Base-by-base conservation (phyloP, 2,113 vertebrate genomes). In the Leptobrachium leishanense region DNA sequence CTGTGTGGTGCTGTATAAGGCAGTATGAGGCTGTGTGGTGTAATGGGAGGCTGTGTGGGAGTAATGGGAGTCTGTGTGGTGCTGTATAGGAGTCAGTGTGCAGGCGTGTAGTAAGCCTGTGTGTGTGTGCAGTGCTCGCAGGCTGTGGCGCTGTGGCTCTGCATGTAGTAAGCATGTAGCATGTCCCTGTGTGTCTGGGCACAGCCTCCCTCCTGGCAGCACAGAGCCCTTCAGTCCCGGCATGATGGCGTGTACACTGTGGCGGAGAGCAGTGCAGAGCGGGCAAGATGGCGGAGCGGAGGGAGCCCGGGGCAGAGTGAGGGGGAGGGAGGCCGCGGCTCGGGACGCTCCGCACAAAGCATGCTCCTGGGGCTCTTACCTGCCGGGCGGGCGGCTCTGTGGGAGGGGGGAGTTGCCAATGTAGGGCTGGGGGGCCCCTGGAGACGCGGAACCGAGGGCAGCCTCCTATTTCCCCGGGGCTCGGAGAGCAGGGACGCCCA, bases 271-370 rank as follows among this genome's bases (percentile, higher is more conserved):
- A 31, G 39, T 64, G 69, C 55, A 79, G 11, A 43, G 44, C 71
- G 68, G 78, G 43, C 78, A 81, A 81, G 78, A 81, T 81, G 78
- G 78, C 78, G 78, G 65, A 11, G 62, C 55, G 71, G 62, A 31
- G 20, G 20, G 20, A 31, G 20, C 20, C 20, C 20, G 20, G 20
- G 20, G 20, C 20, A 31, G 55, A 77, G 76, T 67, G 9, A 77
- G 75, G 75, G 67, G 43, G 41, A 59, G 43, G 20, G 39, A 67
- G 62, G 10, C 42, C 43, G 43, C 76, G 10, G 57, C 59, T 7
- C 68, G 59, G 59, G 55, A 70, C 2, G 67, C 57, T 67, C 68
- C 20, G 59, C 41, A 74, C 43, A 11, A 72, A 2, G 43, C 53
- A 57, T 6, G 44, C 4, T 64, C n/a, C 9, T 40, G 63, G 15